These are phyloP conservation scores for Brachymystax lenok DNA, from an alignment of 2,797 vertebrate genomes.

Conservation along the genomic window DNA sequence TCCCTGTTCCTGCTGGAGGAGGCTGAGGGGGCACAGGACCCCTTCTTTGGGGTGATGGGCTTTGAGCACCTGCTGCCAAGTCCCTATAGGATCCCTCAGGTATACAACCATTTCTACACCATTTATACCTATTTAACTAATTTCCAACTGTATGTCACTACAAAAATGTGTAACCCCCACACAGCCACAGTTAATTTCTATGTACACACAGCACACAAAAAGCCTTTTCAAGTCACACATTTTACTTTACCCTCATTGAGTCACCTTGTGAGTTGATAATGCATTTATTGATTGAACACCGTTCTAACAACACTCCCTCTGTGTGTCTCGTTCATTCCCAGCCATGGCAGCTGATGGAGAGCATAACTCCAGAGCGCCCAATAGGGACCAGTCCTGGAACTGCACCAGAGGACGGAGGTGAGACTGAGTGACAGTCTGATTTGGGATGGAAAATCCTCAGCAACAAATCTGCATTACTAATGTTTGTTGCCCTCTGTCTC, in stretches of 20 bases:
- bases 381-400: slow-evolving; percentile 43
- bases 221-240: not conserved
- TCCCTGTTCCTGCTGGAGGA: slow-evolving; percentile 70
- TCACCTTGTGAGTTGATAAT: not conserved
- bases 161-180: not conserved
- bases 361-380: slow-evolving; percentile 57
- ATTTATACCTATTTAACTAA: not conserved
- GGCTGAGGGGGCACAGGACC: slow-evolving; percentile 80
- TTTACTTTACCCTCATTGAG: not conserved
- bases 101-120: slow-evolving; percentile 34
- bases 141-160: not conserved
- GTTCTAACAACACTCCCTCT: not conserved
- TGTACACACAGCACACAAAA: not conserved
- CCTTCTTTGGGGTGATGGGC: slow-evolving; percentile 84
- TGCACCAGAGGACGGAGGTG: slow-evolving; percentile 44
- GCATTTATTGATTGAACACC: not conserved
- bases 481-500: not conserved
- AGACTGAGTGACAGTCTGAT: slow-evolving; percentile 22
- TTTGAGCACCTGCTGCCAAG: slow-evolving; percentile 70
- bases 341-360: slow-evolving; percentile 58
- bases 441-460: not conserved
- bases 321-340: slow-evolving; percentile 43
- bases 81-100: slow-evolving; percentile 72
- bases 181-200: not conserved
- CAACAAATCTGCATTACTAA: not conserved